Evolutionary conservation across 2,797 vertebrate species (phyloP), one percentile per base, ranked within the genome.

Genomic region (Tapirus indicus): DNA sequence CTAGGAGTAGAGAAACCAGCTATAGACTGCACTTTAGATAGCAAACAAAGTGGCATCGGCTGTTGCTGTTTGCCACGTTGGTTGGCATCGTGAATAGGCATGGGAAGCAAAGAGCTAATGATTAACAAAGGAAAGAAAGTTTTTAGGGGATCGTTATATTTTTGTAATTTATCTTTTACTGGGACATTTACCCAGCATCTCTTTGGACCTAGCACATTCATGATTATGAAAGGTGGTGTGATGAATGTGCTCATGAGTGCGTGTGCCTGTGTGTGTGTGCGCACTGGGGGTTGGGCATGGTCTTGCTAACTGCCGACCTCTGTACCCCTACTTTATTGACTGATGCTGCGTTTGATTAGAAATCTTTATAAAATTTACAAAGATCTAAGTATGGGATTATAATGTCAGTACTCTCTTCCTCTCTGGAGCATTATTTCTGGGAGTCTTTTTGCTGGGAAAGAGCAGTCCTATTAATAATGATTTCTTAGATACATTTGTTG

Each of bases 381-480:
- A 60, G 18, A 71, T 58, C 69, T 66, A 72, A 95, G 54, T 84
- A 17, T 44, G 66, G 47, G 94, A 92, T 66, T 75, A 18, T 13
- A 75, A 49, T 41, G 54, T 77, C 80, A 85, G 58, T 47, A 18
- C 12, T 71, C 32, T 91, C 44, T 82, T 89, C 38, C 68, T 92
- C 72, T 72, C 77, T 69, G 54, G 78, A 86, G 56, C 68, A 35
- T 75, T 91, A 80, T 90, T 97, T 97, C 32, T 80, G 44, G 62
- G 23, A 91, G 68, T 82, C 60, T 52, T 88, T 80, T 80, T 95
- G 35, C 68, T 77, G 32, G 13, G 60, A 89, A 91, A 84, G 38
- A 91, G 32, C 72, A 71, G 52, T 86, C 35, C 79, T 97, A 74
- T 95, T 96, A 92, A 95, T 95, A 82, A 86, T 90, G 56, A 72